A percentile compares a stretch with the other conserved stretches of the same genome.
These are phyloP conservation scores for Latrodectus elegans DNA, from an alignment of 2,888 invertebrate genomes.

Conservation along the genomic window DNA sequence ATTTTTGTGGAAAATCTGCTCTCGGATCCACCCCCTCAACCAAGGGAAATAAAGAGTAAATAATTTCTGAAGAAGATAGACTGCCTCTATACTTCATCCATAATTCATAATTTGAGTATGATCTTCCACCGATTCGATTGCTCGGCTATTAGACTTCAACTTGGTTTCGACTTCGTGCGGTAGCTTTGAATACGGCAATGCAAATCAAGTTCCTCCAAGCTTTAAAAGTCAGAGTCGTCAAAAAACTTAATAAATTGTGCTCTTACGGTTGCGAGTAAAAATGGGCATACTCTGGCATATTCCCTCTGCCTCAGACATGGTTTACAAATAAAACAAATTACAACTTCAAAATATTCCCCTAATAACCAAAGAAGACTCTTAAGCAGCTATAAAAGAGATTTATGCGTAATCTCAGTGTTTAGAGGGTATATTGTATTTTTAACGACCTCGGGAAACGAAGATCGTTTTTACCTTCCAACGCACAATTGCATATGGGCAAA, in stretches of 20 bases:
- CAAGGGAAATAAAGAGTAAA: conserved; percentile 23
- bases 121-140: conserved; percentile 25
- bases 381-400: conserved; percentile 48
- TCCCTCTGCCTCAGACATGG: conserved; percentile 2
- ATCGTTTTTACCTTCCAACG: background rate
- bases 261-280: conserved; percentile 43
- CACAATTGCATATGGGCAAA: background rate
- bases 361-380: conserved; percentile 52
- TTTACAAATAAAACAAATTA: conserved; percentile 42
- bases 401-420: conserved; percentile 52
- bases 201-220: conserved; percentile 46
- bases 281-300: conserved; percentile 31
- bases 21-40: background rate
- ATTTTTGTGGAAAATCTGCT: background rate
- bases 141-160: conserved; percentile 33
- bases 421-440: conserved; percentile 42
- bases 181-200: conserved; percentile 25
- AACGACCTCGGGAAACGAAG: conserved; percentile 38
- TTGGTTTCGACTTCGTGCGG: background rate
- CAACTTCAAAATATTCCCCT: conserved; percentile 31
- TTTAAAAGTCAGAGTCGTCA: conserved; percentile 25
- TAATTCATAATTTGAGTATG: conserved; percentile 53
- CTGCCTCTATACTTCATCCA: conserved; percentile 30
- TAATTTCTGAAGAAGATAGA: conserved; percentile 42
- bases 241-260: conserved; percentile 50